Evolutionary conservation across 2,888 invertebrate species (phyloP).

Genomic region (Eupithecia subfuscata): DNA sequence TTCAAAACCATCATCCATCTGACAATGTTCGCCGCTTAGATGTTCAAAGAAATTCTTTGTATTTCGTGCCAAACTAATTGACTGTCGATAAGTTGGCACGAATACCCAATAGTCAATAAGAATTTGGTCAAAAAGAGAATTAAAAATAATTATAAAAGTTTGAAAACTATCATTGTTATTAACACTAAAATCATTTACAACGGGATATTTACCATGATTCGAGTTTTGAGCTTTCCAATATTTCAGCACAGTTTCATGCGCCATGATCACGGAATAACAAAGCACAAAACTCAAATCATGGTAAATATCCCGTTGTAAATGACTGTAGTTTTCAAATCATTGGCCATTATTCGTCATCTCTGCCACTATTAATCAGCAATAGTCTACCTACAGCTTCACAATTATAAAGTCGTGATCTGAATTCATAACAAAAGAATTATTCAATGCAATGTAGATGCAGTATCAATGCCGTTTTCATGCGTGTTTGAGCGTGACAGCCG

Average conservation of each 20-base stretch:
- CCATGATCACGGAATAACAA: too few relatives aligned
- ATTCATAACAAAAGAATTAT: conserved; percentile 58
- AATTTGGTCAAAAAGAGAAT: not conserved
- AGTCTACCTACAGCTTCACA: not conserved
- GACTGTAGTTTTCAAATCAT: too few relatives aligned
- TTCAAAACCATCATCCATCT: not conserved
- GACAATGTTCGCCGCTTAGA: not conserved
- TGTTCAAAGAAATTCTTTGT: not conserved
- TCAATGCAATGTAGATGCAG: conserved; percentile 46
- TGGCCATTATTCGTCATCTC: not conserved
- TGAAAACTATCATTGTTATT: too few relatives aligned
- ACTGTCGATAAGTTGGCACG: not conserved
- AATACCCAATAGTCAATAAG: not conserved
- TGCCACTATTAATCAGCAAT: not conserved
- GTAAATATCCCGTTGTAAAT: too few relatives aligned
- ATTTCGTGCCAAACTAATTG: not conserved
- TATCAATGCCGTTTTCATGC: conserved; percentile 34
- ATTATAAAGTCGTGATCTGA: conserved; percentile 47
- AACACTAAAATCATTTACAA: too few relatives aligned
- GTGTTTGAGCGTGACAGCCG: conserved; percentile 35
- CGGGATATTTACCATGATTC: too few relatives aligned
- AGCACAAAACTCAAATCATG: too few relatives aligned
- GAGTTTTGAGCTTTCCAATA: too few relatives aligned
- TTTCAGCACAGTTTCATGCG: too few relatives aligned
- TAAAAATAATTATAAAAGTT: too few relatives aligned